phyloP scores from a whole-genome alignment of 2,113 vertebrate genomes.

The Phylloscopus trochiloides region DNA sequence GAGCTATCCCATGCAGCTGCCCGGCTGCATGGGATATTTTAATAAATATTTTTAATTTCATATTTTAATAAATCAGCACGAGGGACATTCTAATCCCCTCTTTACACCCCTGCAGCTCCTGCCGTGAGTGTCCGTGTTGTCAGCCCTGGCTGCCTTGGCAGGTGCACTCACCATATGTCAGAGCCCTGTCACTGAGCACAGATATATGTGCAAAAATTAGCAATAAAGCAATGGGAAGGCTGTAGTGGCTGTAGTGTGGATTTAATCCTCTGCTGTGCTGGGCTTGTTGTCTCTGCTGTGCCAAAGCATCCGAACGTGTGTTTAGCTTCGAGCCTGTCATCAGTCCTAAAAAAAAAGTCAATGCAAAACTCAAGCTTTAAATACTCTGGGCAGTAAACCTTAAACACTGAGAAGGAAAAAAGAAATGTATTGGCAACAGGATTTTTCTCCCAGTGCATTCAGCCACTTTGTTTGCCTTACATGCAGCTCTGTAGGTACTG shows the following conservation, averaged over 20 bases:
- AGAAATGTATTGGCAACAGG: neutral
- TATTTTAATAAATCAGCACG: neutral
- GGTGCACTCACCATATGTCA: conserved; percentile 37
- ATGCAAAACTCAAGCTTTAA: conserved; percentile 21
- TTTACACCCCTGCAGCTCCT: neutral
- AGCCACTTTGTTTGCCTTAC: neutral
- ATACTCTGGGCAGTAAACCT: neutral
- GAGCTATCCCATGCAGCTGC: too few relatives aligned
- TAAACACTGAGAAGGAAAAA: neutral
- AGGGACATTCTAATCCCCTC: neutral
- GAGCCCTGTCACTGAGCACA: conserved; percentile 16
- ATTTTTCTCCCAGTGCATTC: neutral
- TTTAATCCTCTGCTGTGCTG: conserved; percentile 31
- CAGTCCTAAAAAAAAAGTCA: conserved; percentile 20
- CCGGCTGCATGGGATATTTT: too few relatives aligned
- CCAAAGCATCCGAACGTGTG: neutral
- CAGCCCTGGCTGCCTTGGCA: conserved; percentile 1
- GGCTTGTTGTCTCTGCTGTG: conserved; percentile 2
- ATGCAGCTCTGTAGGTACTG: neutral
- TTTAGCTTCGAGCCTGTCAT: conserved; percentile 32
- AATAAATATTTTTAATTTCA: too few relatives aligned
- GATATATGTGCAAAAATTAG: conserved; percentile 43
- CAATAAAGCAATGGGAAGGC: neutral
- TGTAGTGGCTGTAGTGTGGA: neutral
- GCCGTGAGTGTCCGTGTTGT: neutral